Evolutionary conservation across 2,888 invertebrate genomes (phyloP).

Genomic region (Callyntrura guangdongensis): DNA sequence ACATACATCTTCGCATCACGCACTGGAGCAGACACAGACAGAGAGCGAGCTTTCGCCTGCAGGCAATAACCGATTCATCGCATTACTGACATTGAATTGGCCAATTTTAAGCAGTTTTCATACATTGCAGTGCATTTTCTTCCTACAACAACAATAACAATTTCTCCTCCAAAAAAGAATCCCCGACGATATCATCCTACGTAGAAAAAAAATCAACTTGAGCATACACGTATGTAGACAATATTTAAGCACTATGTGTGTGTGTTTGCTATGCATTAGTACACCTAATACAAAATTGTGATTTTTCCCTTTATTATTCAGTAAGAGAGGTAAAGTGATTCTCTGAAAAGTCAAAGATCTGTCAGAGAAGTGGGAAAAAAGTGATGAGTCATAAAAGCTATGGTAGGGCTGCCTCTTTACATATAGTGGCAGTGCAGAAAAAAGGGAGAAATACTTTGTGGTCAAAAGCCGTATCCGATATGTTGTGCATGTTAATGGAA

Average conservation of each 20-base stretch:
- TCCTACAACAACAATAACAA: constrained; percentile 31
- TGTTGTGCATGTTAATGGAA: constrained; percentile 22
- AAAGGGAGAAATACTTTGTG: background rate
- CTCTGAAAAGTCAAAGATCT: constrained; percentile 56
- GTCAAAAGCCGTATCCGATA: constrained; percentile 41
- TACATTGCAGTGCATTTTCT: background rate
- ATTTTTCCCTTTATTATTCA: background rate
- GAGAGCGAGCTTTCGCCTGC: constrained; percentile 56
- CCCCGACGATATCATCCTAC: background rate
- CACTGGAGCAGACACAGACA: constrained; percentile 53
- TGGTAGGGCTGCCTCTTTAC: background rate
- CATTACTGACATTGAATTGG: constrained; percentile 48
- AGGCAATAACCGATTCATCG: constrained; percentile 63
- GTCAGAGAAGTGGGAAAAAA: constrained; percentile 41
- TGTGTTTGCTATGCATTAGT: background rate
- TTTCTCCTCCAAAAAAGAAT: constrained; percentile 23
- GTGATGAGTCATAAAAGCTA: constrained; percentile 60
- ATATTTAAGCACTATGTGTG: background rate
- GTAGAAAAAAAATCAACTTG: background rate
- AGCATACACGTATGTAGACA: background rate
- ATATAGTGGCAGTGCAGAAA: background rate
- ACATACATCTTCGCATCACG: constrained; percentile 56
- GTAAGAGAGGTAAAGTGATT: constrained; percentile 31
- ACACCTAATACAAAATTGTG: constrained; percentile 6
- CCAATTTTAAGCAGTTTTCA: constrained; percentile 30